Evolutionary conservation across 2,888 invertebrate species (phyloP), one percentile per base, ranked within the genome.

Genomic region (Phania funesta): DNA sequence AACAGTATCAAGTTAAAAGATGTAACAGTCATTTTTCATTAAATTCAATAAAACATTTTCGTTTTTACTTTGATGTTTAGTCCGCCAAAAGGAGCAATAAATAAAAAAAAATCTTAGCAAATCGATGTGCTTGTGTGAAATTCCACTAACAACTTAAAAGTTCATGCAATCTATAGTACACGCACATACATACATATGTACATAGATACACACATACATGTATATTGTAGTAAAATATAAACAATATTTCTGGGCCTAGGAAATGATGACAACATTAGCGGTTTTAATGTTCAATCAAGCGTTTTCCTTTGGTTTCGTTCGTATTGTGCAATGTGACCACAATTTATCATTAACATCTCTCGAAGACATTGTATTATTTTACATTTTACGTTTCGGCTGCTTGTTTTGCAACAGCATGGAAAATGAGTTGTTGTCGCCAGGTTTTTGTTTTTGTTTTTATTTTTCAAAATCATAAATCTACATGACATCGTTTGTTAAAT

Each of bases 401-500:
- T 58, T 78, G 58, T 71, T 78, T 78, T 64, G 26, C 64, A 70
- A 44, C 44, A 62, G 38, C 22, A 41, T 62, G 46, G 29, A 70
- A 54, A 44, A 74, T 41, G n/a, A 62, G 13, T 44, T n/a, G n/a
- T 62, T 73, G 62, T 64, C 41, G 18, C 64, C 44, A 13, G 52
- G 32, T 18, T 60, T 26, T 29, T 58, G 8, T 24, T 68, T 48
- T 75, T 29, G 16, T 22, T 38, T 54, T 35, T 44, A 8, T 3
- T 64, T 62, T 50, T 50, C 11, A 38, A 78, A 78, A 78, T 78
- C 77, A 82, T 82, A 82, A 74, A 74, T 78, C 74, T 74, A 82
- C 64, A 82, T 74, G 82, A 78, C 68, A 74, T 74, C 82, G 78
- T 82, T 73, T 82, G 74, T 68, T 74, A 74, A 74, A 75, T 65